Conservation (phyloP, 2,113 vertebrate genomes). For the Elaphurus davidianus region DNA sequence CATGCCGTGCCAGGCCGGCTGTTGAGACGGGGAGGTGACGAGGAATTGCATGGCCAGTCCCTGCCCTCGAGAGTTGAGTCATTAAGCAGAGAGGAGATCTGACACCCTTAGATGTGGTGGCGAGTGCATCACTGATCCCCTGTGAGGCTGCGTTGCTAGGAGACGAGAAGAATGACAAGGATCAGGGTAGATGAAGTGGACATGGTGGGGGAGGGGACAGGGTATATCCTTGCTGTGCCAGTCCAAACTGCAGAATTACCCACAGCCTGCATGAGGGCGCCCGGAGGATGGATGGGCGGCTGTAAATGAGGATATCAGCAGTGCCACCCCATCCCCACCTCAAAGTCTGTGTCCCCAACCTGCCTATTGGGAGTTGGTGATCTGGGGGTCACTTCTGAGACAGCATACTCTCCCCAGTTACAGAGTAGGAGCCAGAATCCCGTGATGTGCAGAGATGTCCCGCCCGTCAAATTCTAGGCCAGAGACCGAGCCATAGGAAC, state of each 20-base stretch:
- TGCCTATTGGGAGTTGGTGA: not conserved
- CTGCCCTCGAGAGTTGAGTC: no score
- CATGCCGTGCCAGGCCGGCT: no score
- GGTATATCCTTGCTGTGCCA: not conserved
- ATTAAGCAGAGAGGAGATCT: no score
- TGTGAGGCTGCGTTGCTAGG: no score
- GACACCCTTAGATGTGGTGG: no score
- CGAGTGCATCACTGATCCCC: no score
- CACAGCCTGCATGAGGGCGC: not conserved
- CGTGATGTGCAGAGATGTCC: not conserved
- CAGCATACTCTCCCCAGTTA: not conserved
- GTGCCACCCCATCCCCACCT: not conserved
- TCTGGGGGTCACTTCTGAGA: not conserved
- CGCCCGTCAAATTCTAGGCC: not conserved
- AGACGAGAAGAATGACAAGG: no score
- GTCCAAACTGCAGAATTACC: not conserved
- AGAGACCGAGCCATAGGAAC: not conserved
- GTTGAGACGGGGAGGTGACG: no score
- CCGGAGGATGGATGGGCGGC: not conserved
- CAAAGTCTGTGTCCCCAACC: not conserved
- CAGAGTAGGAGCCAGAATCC: not conserved
- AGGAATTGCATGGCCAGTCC: no score
- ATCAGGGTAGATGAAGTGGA: no score
- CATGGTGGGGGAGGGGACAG: no score
- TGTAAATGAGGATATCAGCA: not conserved